Conservation (phyloP, 2,113 vertebrate species). For the Lycaon pictus region DNA sequence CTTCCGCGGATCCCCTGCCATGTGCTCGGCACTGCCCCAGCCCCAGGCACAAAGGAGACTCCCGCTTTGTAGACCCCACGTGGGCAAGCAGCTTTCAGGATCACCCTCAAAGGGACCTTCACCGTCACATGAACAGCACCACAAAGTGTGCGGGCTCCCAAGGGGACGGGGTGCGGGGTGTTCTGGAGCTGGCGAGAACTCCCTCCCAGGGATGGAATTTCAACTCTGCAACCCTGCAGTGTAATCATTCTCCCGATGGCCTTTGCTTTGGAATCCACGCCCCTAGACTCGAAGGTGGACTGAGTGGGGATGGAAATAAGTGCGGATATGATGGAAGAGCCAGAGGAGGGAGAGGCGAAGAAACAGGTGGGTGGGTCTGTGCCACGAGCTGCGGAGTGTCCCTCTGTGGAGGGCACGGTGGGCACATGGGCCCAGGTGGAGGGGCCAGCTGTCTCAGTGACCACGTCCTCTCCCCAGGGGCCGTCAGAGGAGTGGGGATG, state of each 20-base stretch:
- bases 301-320: fast-evolving
- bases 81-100: not conserved
- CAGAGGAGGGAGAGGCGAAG: not conserved
- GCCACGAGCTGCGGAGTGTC: fast-evolving
- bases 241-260: not conserved
- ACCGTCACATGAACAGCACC: fast-evolving
- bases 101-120: fast-evolving
- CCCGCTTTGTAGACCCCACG: fast-evolving
- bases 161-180: not conserved
- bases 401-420: not conserved
- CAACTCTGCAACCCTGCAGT: not conserved
- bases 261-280: not conserved
- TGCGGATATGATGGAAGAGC: not conserved
- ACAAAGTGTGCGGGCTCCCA: fast-evolving
- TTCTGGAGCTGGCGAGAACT: not conserved
- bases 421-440: not conserved
- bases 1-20: not conserved
- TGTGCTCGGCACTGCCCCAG: not conserved
- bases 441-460: not conserved
- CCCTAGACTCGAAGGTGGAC: not conserved
- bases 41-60: not conserved
- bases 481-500: not conserved
- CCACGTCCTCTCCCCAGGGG: not conserved
- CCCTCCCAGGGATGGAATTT: not conserved
- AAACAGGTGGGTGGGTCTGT: not conserved